Base-by-base conservation (phyloP, 2,797 vertebrate genomes). In the Tinamus major region DNA sequence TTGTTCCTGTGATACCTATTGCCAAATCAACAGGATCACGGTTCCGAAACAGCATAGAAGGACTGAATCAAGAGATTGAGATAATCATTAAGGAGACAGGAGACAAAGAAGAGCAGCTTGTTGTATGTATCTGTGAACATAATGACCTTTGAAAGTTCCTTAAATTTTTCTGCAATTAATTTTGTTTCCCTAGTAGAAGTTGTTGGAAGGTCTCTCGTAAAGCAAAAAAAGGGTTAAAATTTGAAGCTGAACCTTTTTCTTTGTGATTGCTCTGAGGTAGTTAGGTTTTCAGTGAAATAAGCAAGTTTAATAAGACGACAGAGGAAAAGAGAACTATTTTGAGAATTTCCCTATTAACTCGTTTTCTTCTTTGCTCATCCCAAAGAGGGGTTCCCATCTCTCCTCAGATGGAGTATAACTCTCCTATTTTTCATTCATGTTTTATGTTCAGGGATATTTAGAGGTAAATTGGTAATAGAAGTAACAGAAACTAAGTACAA, bases 31-130 rank as follows among this genome's bases (percentile, higher is more conserved):
- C 99, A 2, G 98, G 99, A 27, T 99, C 99, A 6, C 98, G 99
- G 67, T 99, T 99, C 97, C 98, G 99, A 72, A 99, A 99, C 98
- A 99, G 99, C 9, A 98, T 99, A 59, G 99, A 99, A 96, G 99
- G 99, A 56, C 97, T 99, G 89, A 99, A 99, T 98, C 99, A 99
- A 95, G 99, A 99, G 97, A 99, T 99, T 55, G 99, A 99, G 85
- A 99, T 99, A 97, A 99, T 99, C 96, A 99, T 99, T 98, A 98
- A 99, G 59, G 99, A 99, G 97, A 98, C 99, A 0, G 98, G 98
- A 8, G 99, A 99, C 90, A 99, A 99, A 92, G 99, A 99, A 15
- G 99, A 99, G 78, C 98, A 99, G 90, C 99, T 99, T 53, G 95
- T 99, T 90, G 99, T 99, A 98, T 98, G 99, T 99, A 85, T 94